Percentiles rank a stretch among this genome's conserved stretches.
Evolutionary conservation across 2,797 vertebrate genomes (phyloP).

Genomic region (Takifugu rubripes): DNA sequence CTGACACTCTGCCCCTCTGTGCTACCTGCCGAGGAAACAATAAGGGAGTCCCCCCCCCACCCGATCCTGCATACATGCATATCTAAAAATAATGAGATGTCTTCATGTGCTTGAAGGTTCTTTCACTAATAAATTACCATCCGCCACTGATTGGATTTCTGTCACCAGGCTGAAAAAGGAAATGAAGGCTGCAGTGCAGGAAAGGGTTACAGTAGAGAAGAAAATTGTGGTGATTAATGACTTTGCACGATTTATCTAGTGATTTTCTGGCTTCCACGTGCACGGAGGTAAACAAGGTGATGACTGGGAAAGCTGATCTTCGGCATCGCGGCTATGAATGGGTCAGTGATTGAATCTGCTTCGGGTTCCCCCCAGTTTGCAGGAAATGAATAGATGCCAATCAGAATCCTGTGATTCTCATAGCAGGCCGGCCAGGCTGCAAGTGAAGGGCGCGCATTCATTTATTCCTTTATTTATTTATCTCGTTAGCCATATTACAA

Average conservation of each 20-base stretch:
- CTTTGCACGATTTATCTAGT: conserved; percentile 52
- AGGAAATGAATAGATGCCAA: conserved; percentile 74
- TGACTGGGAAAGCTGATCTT: conserved; percentile 43
- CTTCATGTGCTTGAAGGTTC: conserved; percentile 56
- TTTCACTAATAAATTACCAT: conserved; percentile 63
- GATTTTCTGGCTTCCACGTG: conserved; percentile 46
- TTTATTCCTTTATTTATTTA: conserved; percentile 7
- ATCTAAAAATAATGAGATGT: conserved; percentile 54
- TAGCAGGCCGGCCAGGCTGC: conserved; percentile 49
- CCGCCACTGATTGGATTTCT: conserved; percentile 61
- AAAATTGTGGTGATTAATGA: conserved; percentile 60
- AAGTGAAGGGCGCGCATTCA: conserved; percentile 36
- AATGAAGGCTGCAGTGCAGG: conserved; percentile 57
- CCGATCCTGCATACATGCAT: conserved; percentile 29
- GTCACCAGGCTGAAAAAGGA: conserved; percentile 58
- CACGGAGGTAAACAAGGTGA: conserved; percentile 54
- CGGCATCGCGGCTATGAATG: conserved; percentile 62
- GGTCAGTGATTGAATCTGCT: conserved; percentile 72
- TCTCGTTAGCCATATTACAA: background rate
- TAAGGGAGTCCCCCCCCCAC: background rate
- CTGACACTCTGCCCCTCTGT: conserved; percentile 16
- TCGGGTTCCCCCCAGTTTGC: conserved; percentile 48
- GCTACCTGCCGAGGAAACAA: conserved; percentile 19
- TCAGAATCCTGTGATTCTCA: conserved; percentile 51
- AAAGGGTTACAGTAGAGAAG: conserved; percentile 38